phyloP scores from a whole-genome alignment of 2,888 invertebrate species.

The Agrotis exclamationis region DNA sequence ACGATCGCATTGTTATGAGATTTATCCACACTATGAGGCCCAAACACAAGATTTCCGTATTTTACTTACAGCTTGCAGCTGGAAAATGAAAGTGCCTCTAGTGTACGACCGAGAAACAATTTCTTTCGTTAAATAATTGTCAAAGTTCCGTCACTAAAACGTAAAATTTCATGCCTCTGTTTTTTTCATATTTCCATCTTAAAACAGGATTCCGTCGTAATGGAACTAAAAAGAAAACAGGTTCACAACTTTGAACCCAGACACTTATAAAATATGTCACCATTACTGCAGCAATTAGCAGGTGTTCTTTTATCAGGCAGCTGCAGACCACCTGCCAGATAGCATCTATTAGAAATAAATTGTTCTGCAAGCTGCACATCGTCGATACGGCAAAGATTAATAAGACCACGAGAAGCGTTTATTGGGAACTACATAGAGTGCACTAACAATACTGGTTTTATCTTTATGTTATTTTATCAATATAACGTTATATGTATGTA shows the following conservation, averaged over 20 bases:
- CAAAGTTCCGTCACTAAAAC: too few relatives aligned
- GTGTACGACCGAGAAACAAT: too few relatives aligned
- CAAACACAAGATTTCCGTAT: too few relatives aligned
- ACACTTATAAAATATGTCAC: background rate
- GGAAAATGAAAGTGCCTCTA: too few relatives aligned
- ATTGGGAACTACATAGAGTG: constrained; percentile 5
- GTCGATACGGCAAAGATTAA: constrained; percentile 5
- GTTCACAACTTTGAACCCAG: background rate
- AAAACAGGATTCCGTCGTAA: background rate
- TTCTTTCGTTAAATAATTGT: too few relatives aligned
- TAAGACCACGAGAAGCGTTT: background rate
- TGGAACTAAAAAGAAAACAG: background rate
- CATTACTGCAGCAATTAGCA: constrained; percentile 22
- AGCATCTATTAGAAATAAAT: constrained; percentile 33
- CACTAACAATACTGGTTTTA: background rate
- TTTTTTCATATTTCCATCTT: background rate
- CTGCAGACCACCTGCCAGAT: constrained; percentile 31
- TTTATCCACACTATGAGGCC: background rate
- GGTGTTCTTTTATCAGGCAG: constrained; percentile 32
- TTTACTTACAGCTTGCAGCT: too few relatives aligned
- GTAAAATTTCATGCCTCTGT: too few relatives aligned
- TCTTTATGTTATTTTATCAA: too few relatives aligned
- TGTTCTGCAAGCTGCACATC: constrained; percentile 32
- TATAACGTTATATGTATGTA: too few relatives aligned
- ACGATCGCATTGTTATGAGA: background rate